Evolutionary conservation across 1,140 invertebrate species (phyloP).

Genomic region (Drosophila ercepeae): DNA sequence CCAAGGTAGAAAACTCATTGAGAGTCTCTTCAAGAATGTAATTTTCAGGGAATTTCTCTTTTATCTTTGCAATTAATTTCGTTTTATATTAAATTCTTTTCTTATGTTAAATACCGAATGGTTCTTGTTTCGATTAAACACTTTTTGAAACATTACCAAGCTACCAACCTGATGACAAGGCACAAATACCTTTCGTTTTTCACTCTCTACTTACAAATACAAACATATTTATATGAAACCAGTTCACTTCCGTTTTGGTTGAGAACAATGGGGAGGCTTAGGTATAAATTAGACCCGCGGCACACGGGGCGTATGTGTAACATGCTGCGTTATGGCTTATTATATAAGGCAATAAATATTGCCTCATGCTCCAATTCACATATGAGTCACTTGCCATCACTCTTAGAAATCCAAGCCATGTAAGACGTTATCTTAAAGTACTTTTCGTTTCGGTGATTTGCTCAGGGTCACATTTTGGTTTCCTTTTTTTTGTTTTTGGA

Average conservation of each 20-base stretch:
- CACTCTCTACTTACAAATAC: constrained; percentile 11
- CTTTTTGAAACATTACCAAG: background rate
- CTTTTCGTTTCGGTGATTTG: constrained; percentile 48
- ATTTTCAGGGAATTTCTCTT: background rate
- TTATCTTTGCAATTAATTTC: too few species aligned
- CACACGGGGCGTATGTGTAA: constrained; percentile 72
- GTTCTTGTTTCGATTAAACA: background rate
- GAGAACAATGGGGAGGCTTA: constrained; percentile 30
- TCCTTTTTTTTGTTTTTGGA: constrained; percentile 11
- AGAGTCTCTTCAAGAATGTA: too few species aligned
- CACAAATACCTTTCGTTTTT: constrained; percentile 39
- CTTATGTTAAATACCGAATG: too few species aligned
- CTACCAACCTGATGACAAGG: constrained; percentile 52
- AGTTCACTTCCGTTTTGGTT: constrained; percentile 66
- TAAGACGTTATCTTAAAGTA: constrained; percentile 47
- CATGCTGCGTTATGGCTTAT: constrained; percentile 70
- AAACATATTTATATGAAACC: constrained; percentile 37
- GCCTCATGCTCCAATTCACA: constrained; percentile 25
- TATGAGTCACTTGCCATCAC: constrained; percentile 47
- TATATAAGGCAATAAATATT: constrained; percentile 62
- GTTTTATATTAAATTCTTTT: too few species aligned
- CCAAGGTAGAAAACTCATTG: too few species aligned
- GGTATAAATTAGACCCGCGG: constrained; percentile 70
- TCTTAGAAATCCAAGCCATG: background rate
- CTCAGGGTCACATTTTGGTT: constrained; percentile 42